Percentiles rank a stretch among this genome's conserved stretches.
phyloP scores from a whole-genome alignment of 1,140 invertebrate genomes.

The Nautilus pompilius region DNA sequence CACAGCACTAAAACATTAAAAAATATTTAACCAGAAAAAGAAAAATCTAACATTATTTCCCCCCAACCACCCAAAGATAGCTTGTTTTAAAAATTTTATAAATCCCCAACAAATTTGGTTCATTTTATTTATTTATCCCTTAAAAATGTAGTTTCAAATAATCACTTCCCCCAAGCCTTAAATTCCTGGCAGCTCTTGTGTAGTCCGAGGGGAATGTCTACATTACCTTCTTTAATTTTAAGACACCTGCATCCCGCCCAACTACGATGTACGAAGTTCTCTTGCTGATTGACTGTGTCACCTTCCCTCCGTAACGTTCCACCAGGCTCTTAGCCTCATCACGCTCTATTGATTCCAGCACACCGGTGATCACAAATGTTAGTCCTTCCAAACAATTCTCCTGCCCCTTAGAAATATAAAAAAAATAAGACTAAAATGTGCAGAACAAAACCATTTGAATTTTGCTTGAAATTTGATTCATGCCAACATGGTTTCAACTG shows the following conservation, averaged over 20 bases:
- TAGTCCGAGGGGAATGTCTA: neutral
- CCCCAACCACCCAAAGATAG: no score
- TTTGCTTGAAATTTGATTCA: constrained; percentile 67
- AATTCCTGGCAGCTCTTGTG: no score
- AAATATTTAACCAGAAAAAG: no score
- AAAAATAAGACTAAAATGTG: neutral
- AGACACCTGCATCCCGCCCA: constrained; percentile 78
- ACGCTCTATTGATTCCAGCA: constrained; percentile 82
- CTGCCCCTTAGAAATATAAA: constrained; percentile 62
- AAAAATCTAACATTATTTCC: no score
- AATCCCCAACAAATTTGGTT: no score
- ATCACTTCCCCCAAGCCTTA: neutral
- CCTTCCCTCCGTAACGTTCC: constrained; percentile 75
- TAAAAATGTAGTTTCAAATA: neutral
- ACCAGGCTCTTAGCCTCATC: constrained; percentile 75
- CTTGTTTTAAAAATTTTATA: no score
- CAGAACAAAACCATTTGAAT: constrained; percentile 68
- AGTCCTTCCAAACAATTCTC: constrained; percentile 66
- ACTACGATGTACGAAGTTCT: constrained; percentile 80
- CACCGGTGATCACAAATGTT: constrained; percentile 82
- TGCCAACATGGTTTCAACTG: neutral
- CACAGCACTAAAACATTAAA: no score
- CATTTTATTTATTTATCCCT: neutral
- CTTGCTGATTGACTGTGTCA: constrained; percentile 71
- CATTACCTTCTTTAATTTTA: constrained; percentile 72